Conservation (phyloP, 2,888 invertebrate species). For the Chloromyia formosa region DNA sequence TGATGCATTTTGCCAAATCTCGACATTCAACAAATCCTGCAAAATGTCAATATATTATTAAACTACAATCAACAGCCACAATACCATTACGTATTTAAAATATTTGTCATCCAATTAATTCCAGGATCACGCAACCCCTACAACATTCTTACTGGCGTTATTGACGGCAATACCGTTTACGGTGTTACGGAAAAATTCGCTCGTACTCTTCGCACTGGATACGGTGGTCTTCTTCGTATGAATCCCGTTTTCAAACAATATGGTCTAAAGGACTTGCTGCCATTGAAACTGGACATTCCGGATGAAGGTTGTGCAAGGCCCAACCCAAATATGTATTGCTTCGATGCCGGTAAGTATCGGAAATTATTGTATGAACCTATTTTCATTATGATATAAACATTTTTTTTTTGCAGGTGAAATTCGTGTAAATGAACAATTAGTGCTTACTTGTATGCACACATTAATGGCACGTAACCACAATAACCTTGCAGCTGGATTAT, state of each 20-base stretch:
- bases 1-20: too few species aligned
- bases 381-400: background rate
- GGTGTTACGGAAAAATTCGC: slow-evolving; percentile 85
- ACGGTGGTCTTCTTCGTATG: slow-evolving; percentile 84
- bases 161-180: slow-evolving; percentile 91
- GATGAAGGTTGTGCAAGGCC: slow-evolving; percentile 93
- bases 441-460: slow-evolving; percentile 90
- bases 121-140: slow-evolving; percentile 83
- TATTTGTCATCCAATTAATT: too few species aligned
- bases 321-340: slow-evolving; percentile 89
- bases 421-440: slow-evolving; percentile 90
- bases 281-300: slow-evolving; percentile 86
- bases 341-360: slow-evolving; percentile 79
- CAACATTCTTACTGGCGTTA: slow-evolving; percentile 84
- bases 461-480: slow-evolving; percentile 92
- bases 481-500: slow-evolving; percentile 78
- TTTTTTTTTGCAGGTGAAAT: slow-evolving; percentile 77
- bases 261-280: slow-evolving; percentile 86
- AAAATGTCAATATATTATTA: too few species aligned
- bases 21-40: too few species aligned
- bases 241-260: slow-evolving; percentile 88
- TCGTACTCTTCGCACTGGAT: slow-evolving; percentile 83
- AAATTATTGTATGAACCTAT: background rate
- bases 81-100: too few species aligned
- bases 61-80: too few species aligned